A percentile compares a stretch with the other conserved stretches of the same genome.
Evolutionary conservation across 2,797 vertebrate genomes (phyloP).

Genomic region (Artibeus lituratus): DNA sequence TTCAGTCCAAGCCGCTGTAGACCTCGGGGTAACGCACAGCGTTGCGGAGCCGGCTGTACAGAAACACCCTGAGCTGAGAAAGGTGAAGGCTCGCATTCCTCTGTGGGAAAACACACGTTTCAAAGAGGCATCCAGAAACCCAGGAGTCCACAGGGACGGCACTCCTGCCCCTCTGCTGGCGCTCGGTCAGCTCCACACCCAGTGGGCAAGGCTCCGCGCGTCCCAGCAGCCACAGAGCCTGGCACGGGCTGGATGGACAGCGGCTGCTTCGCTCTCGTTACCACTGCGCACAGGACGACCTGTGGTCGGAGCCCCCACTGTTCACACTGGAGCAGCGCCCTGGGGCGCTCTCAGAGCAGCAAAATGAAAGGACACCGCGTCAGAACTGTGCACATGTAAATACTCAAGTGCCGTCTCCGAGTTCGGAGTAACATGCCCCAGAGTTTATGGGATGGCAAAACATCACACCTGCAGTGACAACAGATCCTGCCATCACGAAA

Average conservation of each 20-base stretch:
- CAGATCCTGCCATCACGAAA: neutral
- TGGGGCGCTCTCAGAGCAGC: neutral
- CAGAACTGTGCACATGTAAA: neutral
- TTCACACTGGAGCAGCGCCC: neutral
- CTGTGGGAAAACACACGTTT: neutral
- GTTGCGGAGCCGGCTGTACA: neutral
- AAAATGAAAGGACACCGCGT: neutral
- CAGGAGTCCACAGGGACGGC: neutral
- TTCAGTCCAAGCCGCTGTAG: neutral
- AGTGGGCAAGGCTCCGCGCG: neutral
- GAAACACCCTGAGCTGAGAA: neutral
- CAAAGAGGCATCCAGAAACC: neutral
- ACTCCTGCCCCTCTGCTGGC: neutral
- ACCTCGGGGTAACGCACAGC: neutral
- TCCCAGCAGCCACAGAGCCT: neutral
- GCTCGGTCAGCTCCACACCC: neutral
- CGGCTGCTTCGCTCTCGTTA: neutral
- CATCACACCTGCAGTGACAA: neutral
- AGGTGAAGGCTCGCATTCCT: neutral
- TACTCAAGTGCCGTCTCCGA: neutral
- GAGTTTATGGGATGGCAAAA: neutral
- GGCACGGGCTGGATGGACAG: neutral
- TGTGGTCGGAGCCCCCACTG: neutral
- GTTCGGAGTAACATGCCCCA: neutral
- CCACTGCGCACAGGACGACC: neutral